These are phyloP conservation scores for Mionectes olivaceus DNA, from an alignment of 2,797 vertebrate species.

Conservation along the genomic window DNA sequence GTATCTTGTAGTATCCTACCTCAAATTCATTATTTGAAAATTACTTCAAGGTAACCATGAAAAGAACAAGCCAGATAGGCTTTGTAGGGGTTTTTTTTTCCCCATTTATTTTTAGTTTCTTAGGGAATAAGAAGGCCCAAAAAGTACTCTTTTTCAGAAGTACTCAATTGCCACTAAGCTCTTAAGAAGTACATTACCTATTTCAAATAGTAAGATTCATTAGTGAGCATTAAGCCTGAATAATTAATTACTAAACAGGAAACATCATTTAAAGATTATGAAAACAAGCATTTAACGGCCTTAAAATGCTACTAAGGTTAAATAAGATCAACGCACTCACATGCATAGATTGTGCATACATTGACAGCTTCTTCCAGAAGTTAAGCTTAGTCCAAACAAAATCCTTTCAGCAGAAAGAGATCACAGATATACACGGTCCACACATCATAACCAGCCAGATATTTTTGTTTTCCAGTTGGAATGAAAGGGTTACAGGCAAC, in stretches of 20 bases:
- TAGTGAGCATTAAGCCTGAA: conserved; percentile 4
- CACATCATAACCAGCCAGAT: background rate
- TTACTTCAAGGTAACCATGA: background rate
- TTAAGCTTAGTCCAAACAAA: background rate
- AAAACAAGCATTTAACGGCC: background rate
- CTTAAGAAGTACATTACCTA: background rate
- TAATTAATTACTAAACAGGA: conserved; percentile 29
- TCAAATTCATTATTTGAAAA: background rate
- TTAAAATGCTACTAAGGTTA: background rate
- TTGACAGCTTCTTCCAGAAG: background rate
- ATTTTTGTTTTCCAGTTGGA: background rate
- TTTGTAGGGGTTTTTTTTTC: background rate
- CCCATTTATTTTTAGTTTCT: background rate
- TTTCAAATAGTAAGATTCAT: conserved; percentile 13
- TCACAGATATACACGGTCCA: background rate
- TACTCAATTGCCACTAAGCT: background rate
- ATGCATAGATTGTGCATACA: background rate
- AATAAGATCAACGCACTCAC: background rate
- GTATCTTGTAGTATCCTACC: background rate
- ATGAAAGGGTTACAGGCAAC: background rate
- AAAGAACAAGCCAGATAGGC: background rate
- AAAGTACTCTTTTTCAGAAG: background rate
- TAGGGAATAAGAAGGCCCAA: background rate
- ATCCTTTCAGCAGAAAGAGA: background rate
- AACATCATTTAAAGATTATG: background rate